Evolutionary conservation across 2,888 invertebrate species (phyloP).

Genomic region (Ophioninae sp.): DNA sequence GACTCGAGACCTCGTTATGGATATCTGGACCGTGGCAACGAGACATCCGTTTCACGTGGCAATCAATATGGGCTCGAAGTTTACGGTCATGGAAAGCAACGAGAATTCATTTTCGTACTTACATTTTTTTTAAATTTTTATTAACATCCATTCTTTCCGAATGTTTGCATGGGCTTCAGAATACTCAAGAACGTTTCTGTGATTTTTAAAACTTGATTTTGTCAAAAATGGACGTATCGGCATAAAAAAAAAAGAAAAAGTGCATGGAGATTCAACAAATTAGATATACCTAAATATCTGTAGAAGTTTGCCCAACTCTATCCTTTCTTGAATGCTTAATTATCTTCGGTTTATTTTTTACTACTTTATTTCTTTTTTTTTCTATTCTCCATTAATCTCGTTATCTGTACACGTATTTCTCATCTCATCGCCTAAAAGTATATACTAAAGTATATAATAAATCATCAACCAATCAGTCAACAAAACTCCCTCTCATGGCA

Average conservation of each 20-base stretch:
- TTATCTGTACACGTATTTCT: neutral
- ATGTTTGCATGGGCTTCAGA: no score
- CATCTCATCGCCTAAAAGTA: neutral
- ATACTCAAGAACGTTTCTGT: neutral
- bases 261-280: neutral
- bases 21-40: constrained; percentile 30
- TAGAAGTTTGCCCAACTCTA: neutral
- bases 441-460: neutral
- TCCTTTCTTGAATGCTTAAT: neutral
- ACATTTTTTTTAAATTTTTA: neutral
- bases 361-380: neutral
- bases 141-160: no score
- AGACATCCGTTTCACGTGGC: constrained; percentile 22
- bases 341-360: neutral
- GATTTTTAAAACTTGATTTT: neutral
- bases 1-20: constrained; percentile 42
- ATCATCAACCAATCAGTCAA: neutral
- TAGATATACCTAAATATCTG: neutral
- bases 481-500: neutral
- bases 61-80: constrained; percentile 5
- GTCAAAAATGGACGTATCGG: neutral
- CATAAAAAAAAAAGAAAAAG: neutral
- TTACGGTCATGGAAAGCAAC: neutral
- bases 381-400: neutral
- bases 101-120: neutral